Conservation (phyloP, 1,140 invertebrate species). For the Drosophila jambulina region DNA sequence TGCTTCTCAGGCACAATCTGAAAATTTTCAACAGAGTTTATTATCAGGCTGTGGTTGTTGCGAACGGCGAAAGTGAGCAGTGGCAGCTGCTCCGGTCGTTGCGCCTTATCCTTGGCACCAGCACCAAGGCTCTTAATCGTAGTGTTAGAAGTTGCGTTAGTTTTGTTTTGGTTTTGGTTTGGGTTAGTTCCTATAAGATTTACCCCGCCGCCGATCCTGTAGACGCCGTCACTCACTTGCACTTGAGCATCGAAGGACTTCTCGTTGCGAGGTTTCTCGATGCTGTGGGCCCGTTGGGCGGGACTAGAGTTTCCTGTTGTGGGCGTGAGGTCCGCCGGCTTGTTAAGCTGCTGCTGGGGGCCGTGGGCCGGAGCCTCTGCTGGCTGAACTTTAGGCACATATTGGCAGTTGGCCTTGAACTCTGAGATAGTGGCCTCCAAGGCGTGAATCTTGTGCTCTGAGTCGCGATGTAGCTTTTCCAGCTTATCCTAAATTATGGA, state of each 20-base stretch:
- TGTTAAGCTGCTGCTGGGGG: conserved; percentile 54
- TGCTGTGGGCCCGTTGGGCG: conserved; percentile 49
- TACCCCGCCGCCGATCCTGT: conserved; percentile 75
- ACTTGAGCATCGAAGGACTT: conserved; percentile 82
- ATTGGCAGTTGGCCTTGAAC: conserved; percentile 65
- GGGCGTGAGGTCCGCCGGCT: conserved; percentile 49
- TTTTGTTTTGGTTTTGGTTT: conserved; percentile 43
- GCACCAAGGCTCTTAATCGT: conserved; percentile 48
- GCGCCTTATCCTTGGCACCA: conserved; percentile 26
- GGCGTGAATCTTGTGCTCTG: conserved; percentile 57
- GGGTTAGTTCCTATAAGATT: conserved; percentile 66
- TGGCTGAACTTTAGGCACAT: conserved; percentile 56
- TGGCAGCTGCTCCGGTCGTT: conserved; percentile 16
- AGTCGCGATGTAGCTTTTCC: conserved; percentile 44
- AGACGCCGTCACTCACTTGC: conserved; percentile 82
- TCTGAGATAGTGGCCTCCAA: conserved; percentile 58
- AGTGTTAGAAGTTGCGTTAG: conserved; percentile 26
- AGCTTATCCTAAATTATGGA: conserved; percentile 61
- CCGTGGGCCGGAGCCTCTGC: conserved; percentile 31
- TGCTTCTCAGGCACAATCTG: conserved; percentile 77
- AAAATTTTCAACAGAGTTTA: conserved; percentile 85
- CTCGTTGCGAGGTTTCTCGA: conserved; percentile 72
- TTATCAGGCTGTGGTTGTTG: conserved; percentile 77
- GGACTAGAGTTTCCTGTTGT: conserved; percentile 45
- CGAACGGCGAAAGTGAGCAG: conserved; percentile 44